phyloP scores from a whole-genome alignment of 1,140 invertebrate species.

The Riptortus pedestris region DNA sequence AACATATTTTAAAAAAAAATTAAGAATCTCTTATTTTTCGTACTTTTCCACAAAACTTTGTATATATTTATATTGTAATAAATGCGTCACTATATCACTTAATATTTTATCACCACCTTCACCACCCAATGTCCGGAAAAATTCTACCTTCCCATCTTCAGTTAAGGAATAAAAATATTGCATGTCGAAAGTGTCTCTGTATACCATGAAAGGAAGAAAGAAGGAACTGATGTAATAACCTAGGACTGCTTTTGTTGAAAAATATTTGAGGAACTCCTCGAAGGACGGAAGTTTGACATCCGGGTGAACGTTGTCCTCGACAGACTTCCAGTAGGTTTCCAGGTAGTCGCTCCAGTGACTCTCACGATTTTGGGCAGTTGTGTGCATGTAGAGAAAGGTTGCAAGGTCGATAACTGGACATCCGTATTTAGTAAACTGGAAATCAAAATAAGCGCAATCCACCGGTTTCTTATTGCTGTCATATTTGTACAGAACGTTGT shows the following conservation, averaged over 20 bases:
- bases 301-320: conserved; percentile 17
- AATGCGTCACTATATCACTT: background rate
- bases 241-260: conserved; percentile 33
- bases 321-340: conserved; percentile 33
- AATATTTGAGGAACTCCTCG: conserved; percentile 34
- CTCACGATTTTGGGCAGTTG: conserved; percentile 28
- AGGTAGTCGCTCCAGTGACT: conserved; percentile 34
- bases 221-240: conserved; percentile 35
- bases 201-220: conserved; percentile 33
- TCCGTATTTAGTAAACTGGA: conserved; percentile 35
- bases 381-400: conserved; percentile 38
- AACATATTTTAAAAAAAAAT: too few species aligned
- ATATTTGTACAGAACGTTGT: conserved; percentile 44
- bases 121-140: background rate
- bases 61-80: background rate
- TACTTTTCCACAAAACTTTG: background rate
- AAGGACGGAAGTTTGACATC: conserved; percentile 23
- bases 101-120: background rate
- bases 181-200: background rate
- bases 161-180: background rate
- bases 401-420: conserved; percentile 38
- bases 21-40: too few species aligned
- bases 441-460: conserved; percentile 38
- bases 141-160: background rate
- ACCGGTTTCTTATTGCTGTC: conserved; percentile 29